Conservation (phyloP, 2,797 vertebrate genomes). For the Poeciliopsis turneri region DNA sequence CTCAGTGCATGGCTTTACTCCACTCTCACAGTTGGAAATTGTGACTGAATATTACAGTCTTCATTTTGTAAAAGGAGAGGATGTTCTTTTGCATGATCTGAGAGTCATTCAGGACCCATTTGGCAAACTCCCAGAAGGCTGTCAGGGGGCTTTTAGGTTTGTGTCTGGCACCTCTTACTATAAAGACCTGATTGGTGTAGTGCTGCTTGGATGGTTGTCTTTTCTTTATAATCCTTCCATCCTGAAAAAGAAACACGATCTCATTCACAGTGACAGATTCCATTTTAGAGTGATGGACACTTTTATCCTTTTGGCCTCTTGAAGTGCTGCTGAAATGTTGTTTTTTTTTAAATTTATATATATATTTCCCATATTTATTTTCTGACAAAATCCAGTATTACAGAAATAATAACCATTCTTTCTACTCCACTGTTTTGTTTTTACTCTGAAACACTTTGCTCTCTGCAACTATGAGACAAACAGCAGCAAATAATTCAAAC, state of each 20-base stretch:
- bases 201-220: constrained; percentile 3
- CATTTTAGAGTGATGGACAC: constrained; percentile 3
- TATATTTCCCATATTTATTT: background rate
- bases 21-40: background rate
- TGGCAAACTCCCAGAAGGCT: constrained; percentile 8
- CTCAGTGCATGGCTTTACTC: background rate
- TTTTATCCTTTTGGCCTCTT: constrained; percentile 1
- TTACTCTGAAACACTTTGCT: too few species aligned
- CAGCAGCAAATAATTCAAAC: background rate
- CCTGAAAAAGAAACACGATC: constrained; percentile 2
- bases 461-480: background rate
- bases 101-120: constrained; percentile 16
- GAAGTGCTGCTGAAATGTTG: background rate
- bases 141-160: constrained; percentile 7
- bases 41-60: background rate
- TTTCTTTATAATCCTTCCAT: constrained; percentile 5
- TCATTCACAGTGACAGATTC: background rate
- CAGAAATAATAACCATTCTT: background rate
- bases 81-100: constrained; percentile 6
- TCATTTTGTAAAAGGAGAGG: constrained; percentile 12
- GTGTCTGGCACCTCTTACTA: constrained; percentile 5
- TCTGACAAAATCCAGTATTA: background rate
- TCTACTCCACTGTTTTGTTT: background rate
- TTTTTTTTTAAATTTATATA: background rate
- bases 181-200: constrained; percentile 12